Conservation (phyloP, 2,113 vertebrate species). For the Hystrix cristata region DNA sequence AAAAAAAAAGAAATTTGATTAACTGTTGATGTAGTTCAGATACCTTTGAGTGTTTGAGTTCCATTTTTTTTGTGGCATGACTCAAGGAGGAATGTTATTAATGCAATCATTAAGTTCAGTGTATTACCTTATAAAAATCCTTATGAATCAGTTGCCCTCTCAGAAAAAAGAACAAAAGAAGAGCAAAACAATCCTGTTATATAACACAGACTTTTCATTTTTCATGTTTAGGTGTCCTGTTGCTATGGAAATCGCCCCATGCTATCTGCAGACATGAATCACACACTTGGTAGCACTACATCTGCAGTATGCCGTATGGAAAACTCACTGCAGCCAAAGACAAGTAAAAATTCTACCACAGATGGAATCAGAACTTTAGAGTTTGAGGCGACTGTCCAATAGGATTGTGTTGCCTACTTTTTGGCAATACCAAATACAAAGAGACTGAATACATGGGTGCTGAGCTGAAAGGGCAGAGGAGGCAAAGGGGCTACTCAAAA, state of each 20-base stretch:
- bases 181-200: slow-evolving; percentile 61
- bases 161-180: slow-evolving; percentile 50
- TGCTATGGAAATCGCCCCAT: slow-evolving; percentile 85
- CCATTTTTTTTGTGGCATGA: not conserved
- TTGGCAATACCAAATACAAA: not conserved
- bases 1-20: slow-evolving; percentile 49
- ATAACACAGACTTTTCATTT: slow-evolving; percentile 66
- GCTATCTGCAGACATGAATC: slow-evolving; percentile 67
- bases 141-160: slow-evolving; percentile 18
- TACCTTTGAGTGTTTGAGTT: slow-evolving; percentile 31
- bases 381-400: slow-evolving; percentile 9
- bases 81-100: slow-evolving; percentile 6
- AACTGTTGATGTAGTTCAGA: not conserved
- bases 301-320: slow-evolving; percentile 49
- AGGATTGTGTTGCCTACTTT: not conserved
- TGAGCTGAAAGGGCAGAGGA: not conserved
- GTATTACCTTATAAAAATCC: slow-evolving; percentile 51
- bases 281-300: slow-evolving; percentile 62
- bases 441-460: not conserved
- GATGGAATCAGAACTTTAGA: fast-evolving
- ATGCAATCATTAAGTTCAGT: slow-evolving; percentile 40
- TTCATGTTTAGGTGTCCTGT: slow-evolving; percentile 77
- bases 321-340: slow-evolving; percentile 65
- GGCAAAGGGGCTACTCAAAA: not conserved
- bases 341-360: slow-evolving; percentile 30